Base-by-base conservation (phyloP, 2,797 vertebrate species). In the Urocyon cinereoargenteus region DNA sequence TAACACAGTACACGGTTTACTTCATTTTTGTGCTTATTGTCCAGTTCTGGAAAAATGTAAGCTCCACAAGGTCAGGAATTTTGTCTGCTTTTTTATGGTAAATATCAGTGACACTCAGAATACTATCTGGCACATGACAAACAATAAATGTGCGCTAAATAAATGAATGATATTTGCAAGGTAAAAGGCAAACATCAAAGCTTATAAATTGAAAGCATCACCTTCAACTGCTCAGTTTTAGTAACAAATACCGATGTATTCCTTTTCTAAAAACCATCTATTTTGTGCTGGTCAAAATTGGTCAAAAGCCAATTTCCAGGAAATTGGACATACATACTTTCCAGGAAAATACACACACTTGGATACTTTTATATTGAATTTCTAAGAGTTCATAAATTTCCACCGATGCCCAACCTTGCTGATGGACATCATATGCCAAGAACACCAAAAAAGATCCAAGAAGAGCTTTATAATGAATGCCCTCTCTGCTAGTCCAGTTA, bases 21-120 rank as follows among this genome's bases (percentile, higher is more conserved):
- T 40, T 62, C 40, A 18, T 59, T 87, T 66, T 15, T 72, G 6
- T 77, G 28, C 14, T 93, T 66, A 83, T 2, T 88, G 66, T 83
- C 19, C 31, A 86, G 61, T 21, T 92, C 31, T 14, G 12, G 57
- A 45, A 91, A 34, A 97, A 94, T 5, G 1, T 15, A 89, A 94
- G 55, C 15, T 93, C 45, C 57, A 36, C 3, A 12, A 84, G 28
- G 26, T n/a, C 61, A 92, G 49, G 24, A 78, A 55, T 57, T 90
- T 89, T 61, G 10, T 87, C 24, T 73, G 3, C 12, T n/a, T 84
- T 73, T 77, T 77, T 45, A 28, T 26, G 40, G 40, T 45, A 45
- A 45, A 45, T 78, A 94, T 93, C 75, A 87, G 21, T 93, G 95
- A 49, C 49, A 95, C 61, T 97, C 57, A 84, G 61, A 93, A 96